These are phyloP conservation scores for Drosophila chauvacae DNA, from an alignment of 1,140 invertebrate genomes.

Conservation along the genomic window DNA sequence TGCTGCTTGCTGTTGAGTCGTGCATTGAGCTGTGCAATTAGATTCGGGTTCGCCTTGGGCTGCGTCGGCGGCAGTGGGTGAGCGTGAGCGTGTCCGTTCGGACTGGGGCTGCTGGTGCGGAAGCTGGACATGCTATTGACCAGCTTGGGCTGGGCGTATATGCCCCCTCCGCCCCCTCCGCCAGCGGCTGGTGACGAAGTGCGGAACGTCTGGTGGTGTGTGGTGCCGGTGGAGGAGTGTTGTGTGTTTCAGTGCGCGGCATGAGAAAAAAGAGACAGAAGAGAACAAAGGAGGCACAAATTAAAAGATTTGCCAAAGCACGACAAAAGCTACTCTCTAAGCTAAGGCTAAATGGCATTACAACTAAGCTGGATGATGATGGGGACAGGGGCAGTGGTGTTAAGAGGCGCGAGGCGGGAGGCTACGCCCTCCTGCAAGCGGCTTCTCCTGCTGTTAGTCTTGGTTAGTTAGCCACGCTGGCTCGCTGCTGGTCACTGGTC, in stretches of 20 bases:
- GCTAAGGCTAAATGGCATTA: conserved; percentile 50
- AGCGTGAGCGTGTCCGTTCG: conserved; percentile 76
- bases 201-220: conserved; percentile 81
- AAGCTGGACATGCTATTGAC: conserved; percentile 83
- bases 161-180: conserved; percentile 57
- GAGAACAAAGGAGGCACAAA: conserved; percentile 47
- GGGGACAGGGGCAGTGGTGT: conserved; percentile 18
- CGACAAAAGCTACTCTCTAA: conserved; percentile 28
- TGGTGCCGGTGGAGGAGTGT: conserved; percentile 27
- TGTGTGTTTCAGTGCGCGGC: conserved; percentile 10
- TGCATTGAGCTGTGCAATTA: conserved; percentile 84
- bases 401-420: conserved; percentile 7
- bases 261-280: conserved; percentile 38
- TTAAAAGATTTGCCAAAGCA: conserved; percentile 50
- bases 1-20: conserved; percentile 78
- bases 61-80: conserved; percentile 77
- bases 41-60: conserved; percentile 82
- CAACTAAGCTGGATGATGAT: conserved; percentile 42
- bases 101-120: conserved; percentile 75
- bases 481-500: conserved; percentile 26
- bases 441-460: conserved; percentile 28
- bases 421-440: neutral
- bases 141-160: conserved; percentile 83
- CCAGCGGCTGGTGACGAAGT: conserved; percentile 72
- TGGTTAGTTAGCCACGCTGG: conserved; percentile 54